These are phyloP conservation scores for Lasiommata megera DNA, from an alignment of 2,888 invertebrate genomes.

Conservation along the genomic window DNA sequence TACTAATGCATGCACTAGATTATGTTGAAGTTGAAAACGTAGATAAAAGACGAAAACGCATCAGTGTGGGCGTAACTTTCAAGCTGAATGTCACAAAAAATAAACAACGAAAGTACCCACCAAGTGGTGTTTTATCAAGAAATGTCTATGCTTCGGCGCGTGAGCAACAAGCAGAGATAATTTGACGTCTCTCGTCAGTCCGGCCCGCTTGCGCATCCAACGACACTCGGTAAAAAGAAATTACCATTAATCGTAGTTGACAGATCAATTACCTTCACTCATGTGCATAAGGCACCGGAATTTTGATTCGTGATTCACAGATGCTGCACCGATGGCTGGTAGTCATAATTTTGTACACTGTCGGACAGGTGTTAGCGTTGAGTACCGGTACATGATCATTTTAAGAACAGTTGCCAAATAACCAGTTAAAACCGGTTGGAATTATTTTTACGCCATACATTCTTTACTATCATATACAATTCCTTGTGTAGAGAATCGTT, in stretches of 20 bases:
- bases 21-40: too few relatives aligned
- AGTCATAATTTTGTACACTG: neutral
- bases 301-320: constrained; percentile 47
- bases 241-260: constrained; percentile 64
- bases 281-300: constrained; percentile 40
- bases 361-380: constrained; percentile 17
- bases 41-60: too few relatives aligned
- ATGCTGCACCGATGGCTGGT: constrained; percentile 34
- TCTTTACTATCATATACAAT: too few relatives aligned
- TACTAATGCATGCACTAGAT: too few relatives aligned
- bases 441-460: too few relatives aligned
- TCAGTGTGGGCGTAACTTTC: neutral
- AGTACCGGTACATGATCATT: too few relatives aligned
- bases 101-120: neutral
- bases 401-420: too few relatives aligned
- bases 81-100: neutral
- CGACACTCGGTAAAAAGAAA: constrained; percentile 39
- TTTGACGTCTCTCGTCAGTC: constrained; percentile 46
- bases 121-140: constrained; percentile 32
- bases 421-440: too few relatives aligned
- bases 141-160: constrained; percentile 29
- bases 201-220: constrained; percentile 39
- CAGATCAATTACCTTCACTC: constrained; percentile 66
- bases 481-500: too few relatives aligned
- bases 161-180: constrained; percentile 45